Evolutionary conservation across 2,888 invertebrate species (phyloP).

Genomic region (Eulithis prunata): DNA sequence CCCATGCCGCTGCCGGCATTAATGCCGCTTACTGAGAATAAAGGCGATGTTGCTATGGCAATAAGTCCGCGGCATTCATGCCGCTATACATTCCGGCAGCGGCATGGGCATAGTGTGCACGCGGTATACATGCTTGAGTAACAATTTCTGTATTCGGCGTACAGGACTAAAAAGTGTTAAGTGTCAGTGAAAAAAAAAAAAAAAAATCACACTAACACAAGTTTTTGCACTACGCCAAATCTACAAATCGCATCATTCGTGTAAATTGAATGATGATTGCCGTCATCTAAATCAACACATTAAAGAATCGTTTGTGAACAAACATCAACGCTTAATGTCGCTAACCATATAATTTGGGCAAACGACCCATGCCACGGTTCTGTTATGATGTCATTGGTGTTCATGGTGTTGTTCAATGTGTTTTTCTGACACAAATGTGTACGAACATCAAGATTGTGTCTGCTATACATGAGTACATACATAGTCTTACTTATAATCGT

Average conservation of each 20-base stretch:
- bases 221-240: background rate
- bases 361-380: conserved; percentile 12
- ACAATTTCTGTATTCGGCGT: too few species aligned
- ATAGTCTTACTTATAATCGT: too few species aligned
- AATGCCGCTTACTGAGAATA: too few species aligned
- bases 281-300: conserved; percentile 26
- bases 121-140: too few species aligned
- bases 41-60: too few species aligned
- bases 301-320: conserved; percentile 20
- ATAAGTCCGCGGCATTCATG: too few species aligned
- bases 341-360: conserved; percentile 23
- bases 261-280: conserved; percentile 17
- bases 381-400: conserved; percentile 24
- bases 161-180: too few species aligned
- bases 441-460: background rate
- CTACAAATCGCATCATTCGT: conserved; percentile 13
- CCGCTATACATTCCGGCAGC: too few species aligned
- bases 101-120: too few species aligned
- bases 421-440: conserved; percentile 3
- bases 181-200: too few species aligned
- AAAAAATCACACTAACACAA: background rate
- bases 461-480: too few species aligned
- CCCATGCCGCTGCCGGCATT: too few species aligned
- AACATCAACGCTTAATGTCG: conserved; percentile 18
- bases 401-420: conserved; percentile 4